Evolutionary conservation across 2,888 invertebrate species (phyloP).

Genomic region (Metopia argyrocephala): DNA sequence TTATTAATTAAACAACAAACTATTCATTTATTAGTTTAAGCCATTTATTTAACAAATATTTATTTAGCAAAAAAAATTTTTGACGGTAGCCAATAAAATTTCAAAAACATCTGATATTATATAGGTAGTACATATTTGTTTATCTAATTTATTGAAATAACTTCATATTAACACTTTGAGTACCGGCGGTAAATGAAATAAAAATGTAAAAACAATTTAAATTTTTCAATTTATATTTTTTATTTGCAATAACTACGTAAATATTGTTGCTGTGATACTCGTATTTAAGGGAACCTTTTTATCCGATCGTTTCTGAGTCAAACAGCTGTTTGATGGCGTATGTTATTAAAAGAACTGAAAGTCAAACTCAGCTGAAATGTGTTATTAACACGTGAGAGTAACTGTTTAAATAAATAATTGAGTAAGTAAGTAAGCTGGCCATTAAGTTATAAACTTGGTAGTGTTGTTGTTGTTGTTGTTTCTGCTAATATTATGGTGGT

Average conservation of each 20-base stretch:
- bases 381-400: not conserved
- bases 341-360: constrained; percentile 48
- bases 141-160: not conserved
- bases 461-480: constrained; percentile 21
- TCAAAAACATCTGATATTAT: not conserved
- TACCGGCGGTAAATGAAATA: not conserved
- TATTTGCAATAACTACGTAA: no score
- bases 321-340: constrained; percentile 48
- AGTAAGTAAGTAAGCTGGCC: not conserved
- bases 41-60: not conserved
- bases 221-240: not conserved
- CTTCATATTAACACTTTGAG: not conserved
- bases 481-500: constrained; percentile 47
- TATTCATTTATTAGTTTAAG: not conserved
- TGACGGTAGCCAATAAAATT: not conserved
- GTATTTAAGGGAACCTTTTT: not conserved
- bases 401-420: not conserved
- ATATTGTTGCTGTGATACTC: no score
- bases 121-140: not conserved
- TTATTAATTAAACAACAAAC: no score
- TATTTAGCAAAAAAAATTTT: not conserved
- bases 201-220: not conserved
- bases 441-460: not conserved
- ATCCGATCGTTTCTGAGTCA: constrained; percentile 46
- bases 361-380: constrained; percentile 35